These are phyloP conservation scores for Drosophila meridiana DNA, from an alignment of 2,888 invertebrate species.

Conservation along the genomic window DNA sequence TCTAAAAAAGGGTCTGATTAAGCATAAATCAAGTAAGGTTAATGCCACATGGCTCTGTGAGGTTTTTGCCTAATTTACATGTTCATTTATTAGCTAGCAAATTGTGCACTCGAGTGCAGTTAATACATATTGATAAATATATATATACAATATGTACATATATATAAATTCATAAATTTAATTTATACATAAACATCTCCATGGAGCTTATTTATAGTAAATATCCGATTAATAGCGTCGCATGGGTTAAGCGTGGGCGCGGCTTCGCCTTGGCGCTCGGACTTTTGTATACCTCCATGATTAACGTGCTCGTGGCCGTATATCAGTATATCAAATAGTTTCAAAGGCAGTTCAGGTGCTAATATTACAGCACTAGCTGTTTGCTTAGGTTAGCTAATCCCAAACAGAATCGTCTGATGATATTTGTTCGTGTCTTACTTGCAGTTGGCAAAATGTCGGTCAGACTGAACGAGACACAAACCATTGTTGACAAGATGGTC, in stretches of 20 bases:
- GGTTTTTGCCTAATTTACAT: constrained; percentile 51
- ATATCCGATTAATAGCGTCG: constrained; percentile 18
- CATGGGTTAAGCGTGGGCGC: constrained; percentile 45
- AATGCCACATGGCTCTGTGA: constrained; percentile 48
- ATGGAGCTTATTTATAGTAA: constrained; percentile 3
- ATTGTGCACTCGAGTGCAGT: constrained; percentile 27
- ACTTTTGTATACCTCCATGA: constrained; percentile 51
- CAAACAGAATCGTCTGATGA: constrained; percentile 1
- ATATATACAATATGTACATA: background rate
- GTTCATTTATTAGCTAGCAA: constrained; percentile 33
- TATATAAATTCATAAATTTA: background rate
- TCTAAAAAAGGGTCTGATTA: constrained; percentile 25
- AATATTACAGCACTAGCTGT: constrained; percentile 43
- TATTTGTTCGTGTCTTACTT: constrained; percentile 20
- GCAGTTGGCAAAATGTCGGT: constrained; percentile 77
- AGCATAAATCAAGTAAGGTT: constrained; percentile 53
- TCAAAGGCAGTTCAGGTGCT: constrained; percentile 52
- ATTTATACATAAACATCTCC: background rate
- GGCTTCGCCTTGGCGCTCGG: constrained; percentile 59
- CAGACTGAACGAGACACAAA: constrained; percentile 82
- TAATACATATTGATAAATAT: background rate
- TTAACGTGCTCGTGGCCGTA: constrained; percentile 46
- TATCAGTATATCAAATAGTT: constrained; percentile 47
- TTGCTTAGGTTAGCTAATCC: constrained; percentile 8
- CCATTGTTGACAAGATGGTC: constrained; percentile 84